These are phyloP conservation scores for Betta splendens DNA, from an alignment of 2,797 vertebrate species.

Conservation along the genomic window DNA sequence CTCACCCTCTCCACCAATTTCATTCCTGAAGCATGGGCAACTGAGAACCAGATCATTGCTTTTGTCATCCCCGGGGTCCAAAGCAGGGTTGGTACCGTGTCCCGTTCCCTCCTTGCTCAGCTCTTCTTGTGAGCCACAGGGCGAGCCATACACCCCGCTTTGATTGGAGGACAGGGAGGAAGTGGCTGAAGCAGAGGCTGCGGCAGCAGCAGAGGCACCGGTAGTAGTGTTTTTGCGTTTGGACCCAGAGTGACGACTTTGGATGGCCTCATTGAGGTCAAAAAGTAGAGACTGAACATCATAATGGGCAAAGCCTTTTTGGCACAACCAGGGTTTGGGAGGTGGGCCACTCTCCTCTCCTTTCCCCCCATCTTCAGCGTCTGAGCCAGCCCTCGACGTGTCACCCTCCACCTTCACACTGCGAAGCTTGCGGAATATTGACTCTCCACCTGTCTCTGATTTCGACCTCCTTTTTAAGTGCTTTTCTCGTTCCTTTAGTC, in stretches of 20 bases:
- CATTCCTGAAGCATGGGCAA: constrained; percentile 98
- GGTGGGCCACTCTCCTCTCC: constrained; percentile 84
- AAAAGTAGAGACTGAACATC: constrained; percentile 96
- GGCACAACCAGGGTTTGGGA: constrained; percentile 92
- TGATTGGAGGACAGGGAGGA: constrained; percentile 92
- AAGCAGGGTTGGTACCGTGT: constrained; percentile 71
- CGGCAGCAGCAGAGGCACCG: constrained; percentile 94
- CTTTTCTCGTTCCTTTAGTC: constrained; percentile 96
- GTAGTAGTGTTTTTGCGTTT: constrained; percentile 99
- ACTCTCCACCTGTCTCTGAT: constrained; percentile 97
- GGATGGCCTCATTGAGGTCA: constrained; percentile 92
- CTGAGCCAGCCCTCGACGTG: constrained; percentile 88
- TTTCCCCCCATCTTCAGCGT: constrained; percentile 92
- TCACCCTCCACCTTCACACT: constrained; percentile 92
- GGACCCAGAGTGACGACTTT: constrained; percentile 91
- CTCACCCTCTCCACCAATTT: constrained; percentile 96
- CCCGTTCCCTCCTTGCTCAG: constrained; percentile 89
- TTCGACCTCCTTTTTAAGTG: constrained; percentile 97
- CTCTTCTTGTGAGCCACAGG: constrained; percentile 97
- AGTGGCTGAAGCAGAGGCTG: constrained; percentile 88
- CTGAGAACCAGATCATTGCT: constrained; percentile 97
- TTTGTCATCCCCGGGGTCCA: constrained; percentile 97
- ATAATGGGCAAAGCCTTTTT: constrained; percentile 95
- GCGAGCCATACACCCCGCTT: constrained; percentile 87
- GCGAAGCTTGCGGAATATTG: constrained; percentile 97